Evolutionary conservation across 2,888 invertebrate species (phyloP).

Genomic region (Pseudococcus longispinus): DNA sequence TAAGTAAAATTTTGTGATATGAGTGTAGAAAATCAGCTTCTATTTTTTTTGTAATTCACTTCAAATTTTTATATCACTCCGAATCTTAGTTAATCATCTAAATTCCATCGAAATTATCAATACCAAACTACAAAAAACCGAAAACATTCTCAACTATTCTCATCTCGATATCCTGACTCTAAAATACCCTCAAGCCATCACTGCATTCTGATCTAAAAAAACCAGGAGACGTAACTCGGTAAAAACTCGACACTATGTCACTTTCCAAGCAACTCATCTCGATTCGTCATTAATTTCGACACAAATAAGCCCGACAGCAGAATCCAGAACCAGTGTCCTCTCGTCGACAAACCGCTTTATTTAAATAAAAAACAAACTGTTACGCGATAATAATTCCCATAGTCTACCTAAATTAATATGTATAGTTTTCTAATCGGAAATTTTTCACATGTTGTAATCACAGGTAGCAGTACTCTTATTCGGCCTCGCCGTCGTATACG

Average conservation of each 20-base stretch:
- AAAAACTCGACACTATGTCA: background rate
- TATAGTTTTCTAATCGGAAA: background rate
- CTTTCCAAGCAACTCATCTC: background rate
- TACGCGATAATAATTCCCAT: background rate
- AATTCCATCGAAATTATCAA: too few relatives aligned
- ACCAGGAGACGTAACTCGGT: background rate
- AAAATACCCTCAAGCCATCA: too few relatives aligned
- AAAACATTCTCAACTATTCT: too few relatives aligned
- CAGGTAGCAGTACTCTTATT: slow-evolving; percentile 5
- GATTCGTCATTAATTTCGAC: background rate
- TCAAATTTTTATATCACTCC: too few relatives aligned
- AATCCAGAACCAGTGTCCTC: background rate
- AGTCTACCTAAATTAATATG: background rate
- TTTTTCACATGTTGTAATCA: background rate
- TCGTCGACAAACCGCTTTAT: background rate
- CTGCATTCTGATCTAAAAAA: background rate
- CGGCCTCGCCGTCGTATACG: background rate
- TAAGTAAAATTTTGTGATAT: too few relatives aligned
- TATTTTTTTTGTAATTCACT: too few relatives aligned
- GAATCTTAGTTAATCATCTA: too few relatives aligned
- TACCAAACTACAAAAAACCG: too few relatives aligned
- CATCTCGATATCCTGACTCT: too few relatives aligned
- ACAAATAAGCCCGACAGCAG: background rate
- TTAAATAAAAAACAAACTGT: background rate
- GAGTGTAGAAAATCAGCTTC: too few relatives aligned